Evolutionary conservation across 2,113 vertebrate species (phyloP), one percentile per base, ranked within the genome.

Genomic region (Gadus chalcogrammus): DNA sequence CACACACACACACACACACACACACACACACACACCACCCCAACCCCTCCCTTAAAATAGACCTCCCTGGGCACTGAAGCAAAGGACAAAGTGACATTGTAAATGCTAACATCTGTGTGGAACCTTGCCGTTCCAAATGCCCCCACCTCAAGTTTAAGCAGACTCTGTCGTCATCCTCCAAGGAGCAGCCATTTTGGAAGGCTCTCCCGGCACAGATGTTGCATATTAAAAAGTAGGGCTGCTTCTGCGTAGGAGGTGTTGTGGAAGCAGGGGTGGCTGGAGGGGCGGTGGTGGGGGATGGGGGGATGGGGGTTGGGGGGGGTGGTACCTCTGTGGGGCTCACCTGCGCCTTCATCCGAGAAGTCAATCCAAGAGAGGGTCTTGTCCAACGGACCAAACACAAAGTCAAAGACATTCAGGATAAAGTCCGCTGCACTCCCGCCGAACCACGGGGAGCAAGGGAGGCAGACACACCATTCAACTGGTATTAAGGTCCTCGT

Each of bases 161-260:
- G 91, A 91, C 88, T 90, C 89, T 82, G 74, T 82, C 84, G 84
- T 89, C 89, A 87, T 89, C 88, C 91, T 93, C 92, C 85, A 87
- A 92, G 92, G 92, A 92, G 85, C 91, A 91, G 92, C 90, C 92
- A 91, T 93, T 93, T 93, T 93, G 92, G 92, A 92, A 89, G 76
- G 82, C 85, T 91, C 88, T 90, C 90, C 87, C 83, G 87, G 90
- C 91, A 92, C 92, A 93, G 92, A 93, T 93, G 92, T 93, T 93
- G 91, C 92, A 91, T 93, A 92, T 93, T 91, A 92, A 90, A 91
- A 92, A 90, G 88, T 91, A 88, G 89, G 89, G 85, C 87, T 90
- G 84, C 85, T 89, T 80, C 75, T 89, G 86, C 77, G 17, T 81
- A 75, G 84, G 77, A 85, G 82, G 83, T 35, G 79, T 77, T 70